Evolutionary conservation across 2,888 invertebrate species (phyloP).

Genomic region (Gari tellinella): DNA sequence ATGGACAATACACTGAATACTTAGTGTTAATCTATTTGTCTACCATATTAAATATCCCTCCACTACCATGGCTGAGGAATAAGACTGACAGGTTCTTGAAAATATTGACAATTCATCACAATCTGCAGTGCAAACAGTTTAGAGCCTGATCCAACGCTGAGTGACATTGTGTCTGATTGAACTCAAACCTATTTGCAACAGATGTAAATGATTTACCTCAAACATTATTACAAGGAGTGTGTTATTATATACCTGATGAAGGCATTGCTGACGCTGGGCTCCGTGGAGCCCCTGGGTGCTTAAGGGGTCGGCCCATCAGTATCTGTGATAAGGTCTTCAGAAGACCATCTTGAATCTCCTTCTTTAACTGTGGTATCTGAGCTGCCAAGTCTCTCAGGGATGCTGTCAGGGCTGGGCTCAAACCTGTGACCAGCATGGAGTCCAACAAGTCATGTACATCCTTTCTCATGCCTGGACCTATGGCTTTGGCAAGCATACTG

Average conservation of each 20-base stretch:
- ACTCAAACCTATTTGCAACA: too few species aligned
- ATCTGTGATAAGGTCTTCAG: slow-evolving; percentile 95
- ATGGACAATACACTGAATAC: too few species aligned
- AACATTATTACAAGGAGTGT: too few species aligned
- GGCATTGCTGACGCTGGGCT: slow-evolving; percentile 58
- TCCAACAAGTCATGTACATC: slow-evolving; percentile 92
- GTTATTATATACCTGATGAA: slow-evolving; percentile 55
- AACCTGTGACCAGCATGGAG: slow-evolving; percentile 95
- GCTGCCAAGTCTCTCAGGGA: slow-evolving; percentile 95
- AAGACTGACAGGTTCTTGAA: too few species aligned
- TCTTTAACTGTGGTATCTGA: slow-evolving; percentile 93
- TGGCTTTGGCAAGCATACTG: slow-evolving; percentile 94
- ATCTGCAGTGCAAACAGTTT: too few species aligned
- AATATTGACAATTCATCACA: too few species aligned
- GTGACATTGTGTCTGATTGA: too few species aligned
- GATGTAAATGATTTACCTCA: too few species aligned
- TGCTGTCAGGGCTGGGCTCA: slow-evolving; percentile 95
- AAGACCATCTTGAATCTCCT: slow-evolving; percentile 96
- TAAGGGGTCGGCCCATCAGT: slow-evolving; percentile 93
- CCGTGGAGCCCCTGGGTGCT: slow-evolving; percentile 86
- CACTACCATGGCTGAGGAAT: too few species aligned
- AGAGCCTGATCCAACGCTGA: too few species aligned
- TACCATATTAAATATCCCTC: too few species aligned
- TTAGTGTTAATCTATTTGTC: too few species aligned
- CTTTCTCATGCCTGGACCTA: slow-evolving; percentile 88